phyloP scores from a whole-genome alignment of 2,113 vertebrate genomes.

The Lamprotornis superbus region DNA sequence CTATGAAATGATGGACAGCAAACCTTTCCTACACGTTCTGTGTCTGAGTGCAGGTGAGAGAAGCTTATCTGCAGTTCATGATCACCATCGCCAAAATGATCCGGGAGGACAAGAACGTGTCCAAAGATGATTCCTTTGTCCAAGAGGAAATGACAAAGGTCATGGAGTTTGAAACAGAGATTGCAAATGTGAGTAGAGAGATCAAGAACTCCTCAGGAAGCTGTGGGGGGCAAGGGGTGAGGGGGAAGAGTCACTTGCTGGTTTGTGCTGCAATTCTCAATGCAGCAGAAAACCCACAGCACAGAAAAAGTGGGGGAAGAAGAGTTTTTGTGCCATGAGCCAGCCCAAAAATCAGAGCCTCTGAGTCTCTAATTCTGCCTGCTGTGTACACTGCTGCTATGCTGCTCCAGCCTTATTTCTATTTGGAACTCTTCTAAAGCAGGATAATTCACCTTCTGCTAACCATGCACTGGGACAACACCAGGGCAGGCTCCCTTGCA shows the following conservation, averaged over 20 bases:
- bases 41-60: slow-evolving; percentile 77
- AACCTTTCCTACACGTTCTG: not conserved
- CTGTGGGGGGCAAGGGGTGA: not conserved
- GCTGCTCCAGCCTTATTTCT: not conserved
- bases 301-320: not conserved
- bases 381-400: not conserved
- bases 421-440: not conserved
- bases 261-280: not conserved
- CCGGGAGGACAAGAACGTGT: slow-evolving; percentile 83
- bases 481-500: not conserved
- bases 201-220: not conserved
- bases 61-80: slow-evolving; percentile 95
- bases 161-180: slow-evolving; percentile 88
- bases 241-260: not conserved
- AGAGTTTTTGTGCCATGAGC: accelerated
- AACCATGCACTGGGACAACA: not conserved
- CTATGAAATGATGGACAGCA: not conserved
- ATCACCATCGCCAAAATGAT: slow-evolving; percentile 85
- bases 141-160: slow-evolving; percentile 88
- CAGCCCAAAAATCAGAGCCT: not conserved
- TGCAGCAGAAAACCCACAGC: not conserved
- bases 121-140: slow-evolving; percentile 78
- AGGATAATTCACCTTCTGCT: not conserved
- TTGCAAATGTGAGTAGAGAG: slow-evolving; percentile 85
- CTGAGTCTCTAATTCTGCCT: not conserved